Evolutionary conservation across 2,113 vertebrate species (phyloP).

Genomic region (Heterochromis multidens): DNA sequence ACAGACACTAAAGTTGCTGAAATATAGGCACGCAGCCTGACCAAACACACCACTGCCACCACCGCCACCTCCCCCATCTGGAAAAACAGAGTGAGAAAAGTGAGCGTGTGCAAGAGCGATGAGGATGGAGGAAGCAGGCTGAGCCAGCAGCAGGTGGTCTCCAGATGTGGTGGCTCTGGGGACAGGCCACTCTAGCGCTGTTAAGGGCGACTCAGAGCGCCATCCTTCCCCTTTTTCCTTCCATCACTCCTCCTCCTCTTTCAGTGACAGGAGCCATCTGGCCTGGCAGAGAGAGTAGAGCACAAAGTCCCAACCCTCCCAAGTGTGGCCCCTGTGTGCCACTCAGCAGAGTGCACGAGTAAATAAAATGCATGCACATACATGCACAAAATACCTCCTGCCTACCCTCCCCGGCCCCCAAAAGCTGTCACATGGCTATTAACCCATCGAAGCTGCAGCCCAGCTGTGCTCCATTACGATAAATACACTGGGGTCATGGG

Average conservation of each 20-base stretch:
- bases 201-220: conserved; percentile 40
- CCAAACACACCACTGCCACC: conserved; percentile 18
- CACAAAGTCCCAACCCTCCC: conserved; percentile 48
- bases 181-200: conserved; percentile 58
- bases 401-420: neutral
- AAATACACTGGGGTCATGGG: conserved; percentile 51
- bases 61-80: conserved; percentile 21
- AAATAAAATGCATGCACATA: conserved; percentile 50
- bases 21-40: conserved; percentile 46
- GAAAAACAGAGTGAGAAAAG: conserved; percentile 34
- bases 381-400: neutral
- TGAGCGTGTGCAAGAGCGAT: neutral
- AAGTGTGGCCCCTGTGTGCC: conserved; percentile 54
- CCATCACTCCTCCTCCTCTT: conserved; percentile 45
- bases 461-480: conserved; percentile 72
- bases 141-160: conserved; percentile 73
- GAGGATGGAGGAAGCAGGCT: conserved; percentile 22
- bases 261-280: conserved; percentile 74
- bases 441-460: conserved; percentile 48
- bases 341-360: conserved; percentile 41
- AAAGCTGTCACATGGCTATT: conserved; percentile 67
- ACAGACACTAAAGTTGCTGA: conserved; percentile 41
- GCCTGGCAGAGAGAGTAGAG: conserved; percentile 60
- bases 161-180: conserved; percentile 74
- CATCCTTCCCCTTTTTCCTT: conserved; percentile 10